Conservation (phyloP, 1,140 invertebrate genomes). For the Temnothorax longispinosus region DNA sequence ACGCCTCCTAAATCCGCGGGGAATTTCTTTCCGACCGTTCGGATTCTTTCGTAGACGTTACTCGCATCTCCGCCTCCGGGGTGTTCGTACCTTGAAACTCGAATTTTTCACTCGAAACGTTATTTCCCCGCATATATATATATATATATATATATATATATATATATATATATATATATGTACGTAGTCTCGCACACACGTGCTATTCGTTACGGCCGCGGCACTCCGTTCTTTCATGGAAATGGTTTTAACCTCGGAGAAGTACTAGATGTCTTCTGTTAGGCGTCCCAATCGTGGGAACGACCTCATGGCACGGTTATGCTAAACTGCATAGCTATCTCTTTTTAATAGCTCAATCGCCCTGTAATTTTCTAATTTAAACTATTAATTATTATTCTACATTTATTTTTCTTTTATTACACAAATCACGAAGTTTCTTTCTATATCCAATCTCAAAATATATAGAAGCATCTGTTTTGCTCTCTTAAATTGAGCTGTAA, state of each 20-base stretch:
- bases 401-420: neutral
- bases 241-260: constrained; percentile 26
- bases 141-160: too few species aligned
- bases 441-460: neutral
- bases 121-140: constrained; percentile 18
- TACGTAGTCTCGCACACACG: neutral
- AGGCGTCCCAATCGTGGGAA: constrained; percentile 41
- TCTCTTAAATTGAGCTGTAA: neutral
- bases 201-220: neutral
- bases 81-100: constrained; percentile 44
- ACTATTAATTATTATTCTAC: neutral
- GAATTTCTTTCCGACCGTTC: constrained; percentile 30
- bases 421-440: neutral
- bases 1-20: constrained; percentile 56
- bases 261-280: constrained; percentile 37
- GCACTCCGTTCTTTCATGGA: constrained; percentile 43
- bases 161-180: neutral
- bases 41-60: constrained; percentile 26
- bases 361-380: neutral
- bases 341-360: neutral
- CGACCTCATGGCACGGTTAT: constrained; percentile 25
- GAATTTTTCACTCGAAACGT: constrained; percentile 44
- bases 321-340: neutral
- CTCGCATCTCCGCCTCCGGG: constrained; percentile 3
- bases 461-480: neutral